These are phyloP conservation scores for Oreortyx pictus DNA, from an alignment of 2,797 vertebrate species.

Conservation along the genomic window DNA sequence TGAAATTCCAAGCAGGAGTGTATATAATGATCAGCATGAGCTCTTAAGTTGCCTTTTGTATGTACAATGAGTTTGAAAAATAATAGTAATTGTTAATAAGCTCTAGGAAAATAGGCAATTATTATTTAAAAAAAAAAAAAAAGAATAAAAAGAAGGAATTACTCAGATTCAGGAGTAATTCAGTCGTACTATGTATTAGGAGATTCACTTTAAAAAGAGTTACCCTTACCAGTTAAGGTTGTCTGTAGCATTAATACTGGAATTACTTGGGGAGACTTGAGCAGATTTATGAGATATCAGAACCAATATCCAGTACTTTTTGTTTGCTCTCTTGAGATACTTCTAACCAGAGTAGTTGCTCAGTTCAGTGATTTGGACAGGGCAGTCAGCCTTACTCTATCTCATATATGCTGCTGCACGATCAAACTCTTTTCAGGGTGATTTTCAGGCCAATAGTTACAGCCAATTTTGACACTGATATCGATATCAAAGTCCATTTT, in stretches of 20 bases:
- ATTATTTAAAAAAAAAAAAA: not conserved
- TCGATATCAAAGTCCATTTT: not conserved
- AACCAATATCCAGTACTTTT: not conserved
- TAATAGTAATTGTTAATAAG: conserved; percentile 4
- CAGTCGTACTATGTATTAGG: not conserved
- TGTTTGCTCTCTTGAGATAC: not conserved
- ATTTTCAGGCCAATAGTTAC: not conserved
- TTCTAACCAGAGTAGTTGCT: not conserved
- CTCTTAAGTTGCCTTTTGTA: not conserved
- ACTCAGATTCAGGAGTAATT: not conserved
- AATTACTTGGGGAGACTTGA: not conserved
- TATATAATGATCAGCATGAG: not conserved
- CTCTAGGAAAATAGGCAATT: not conserved
- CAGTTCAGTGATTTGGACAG: not conserved
- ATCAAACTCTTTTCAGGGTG: not conserved
- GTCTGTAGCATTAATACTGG: not conserved
- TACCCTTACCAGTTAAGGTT: not conserved
- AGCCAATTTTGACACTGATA: not conserved
- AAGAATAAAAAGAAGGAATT: not conserved
- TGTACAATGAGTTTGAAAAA: conserved; percentile 1
- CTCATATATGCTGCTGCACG: not conserved
- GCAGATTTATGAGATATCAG: not conserved
- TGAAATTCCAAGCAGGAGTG: not conserved
- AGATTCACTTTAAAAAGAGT: not conserved
- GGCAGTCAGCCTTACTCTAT: not conserved